Base-by-base conservation (phyloP, 2,888 invertebrate genomes). In the Drosophila algonquin region DNA sequence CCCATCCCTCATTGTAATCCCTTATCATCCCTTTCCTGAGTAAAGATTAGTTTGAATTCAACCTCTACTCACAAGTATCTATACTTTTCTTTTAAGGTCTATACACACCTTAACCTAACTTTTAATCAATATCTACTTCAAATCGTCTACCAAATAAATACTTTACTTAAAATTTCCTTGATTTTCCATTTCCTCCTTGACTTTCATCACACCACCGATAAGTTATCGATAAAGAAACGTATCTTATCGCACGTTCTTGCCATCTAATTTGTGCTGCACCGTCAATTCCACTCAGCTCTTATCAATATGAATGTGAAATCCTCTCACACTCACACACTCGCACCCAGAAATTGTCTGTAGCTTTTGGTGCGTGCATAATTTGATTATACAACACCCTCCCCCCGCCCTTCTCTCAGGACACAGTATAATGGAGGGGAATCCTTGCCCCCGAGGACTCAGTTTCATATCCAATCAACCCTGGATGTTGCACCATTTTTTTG, bases 341-440 rank as follows among this genome's bases (percentile, higher is more conserved):
- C 67, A 50, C 27, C 56, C 48, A 27, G 47, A 77, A 68, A 78
- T 75, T 72, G 62, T 61, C 46, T 68, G 70, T 53, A 45, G 58
- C 76, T 56, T 56, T 51, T 47, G 64, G 76, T 57, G 63, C 73
- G 44, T 60, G 56, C 64, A 53, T 81, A 80, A 84, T 84, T 80
- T 57, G 64, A 79, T 84, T 76, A 65, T 46, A 40, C 46, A 57
- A 51, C 27, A 35, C 45, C 12, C 2, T 0, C 35, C n/a, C 6
- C 3, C 21, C 3, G 0, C 21, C 21, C 21, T 18, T 18, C 18
- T 21, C 21, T 21, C 21, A 52, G 44, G 50, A 30, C 2, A 8
- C 30, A 8, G 30, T 27, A 24, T 30, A 44, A n/a, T 16, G 12
- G 24, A 14, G 44, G 32, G n/a, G 16, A 32, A 32, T 40, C 16